Evolutionary conservation across 1,140 invertebrate species (phyloP).

Genomic region (Gyrodactylus salaris): DNA sequence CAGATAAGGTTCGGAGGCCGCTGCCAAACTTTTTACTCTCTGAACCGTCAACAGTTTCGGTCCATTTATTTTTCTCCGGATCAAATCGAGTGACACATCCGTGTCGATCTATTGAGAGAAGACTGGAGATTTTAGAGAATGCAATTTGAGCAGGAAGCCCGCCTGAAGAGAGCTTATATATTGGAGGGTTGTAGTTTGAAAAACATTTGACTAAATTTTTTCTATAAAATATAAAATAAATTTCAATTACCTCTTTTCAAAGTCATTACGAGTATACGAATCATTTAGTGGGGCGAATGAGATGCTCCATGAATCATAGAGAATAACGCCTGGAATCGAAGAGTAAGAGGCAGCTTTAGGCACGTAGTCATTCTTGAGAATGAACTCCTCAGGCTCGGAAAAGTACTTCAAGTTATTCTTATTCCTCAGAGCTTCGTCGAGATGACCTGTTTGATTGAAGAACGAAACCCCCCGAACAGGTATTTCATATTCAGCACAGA

Average conservation of each 20-base stretch:
- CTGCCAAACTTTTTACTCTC: neutral
- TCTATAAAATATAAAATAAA: neutral
- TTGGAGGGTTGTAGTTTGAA: neutral
- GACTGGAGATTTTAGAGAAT: neutral
- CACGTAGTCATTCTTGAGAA: neutral
- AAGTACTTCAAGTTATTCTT: neutral
- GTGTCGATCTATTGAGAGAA: neutral
- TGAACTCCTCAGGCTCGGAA: neutral
- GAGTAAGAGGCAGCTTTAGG: neutral
- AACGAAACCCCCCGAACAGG: neutral
- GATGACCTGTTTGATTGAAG: neutral
- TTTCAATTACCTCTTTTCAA: neutral
- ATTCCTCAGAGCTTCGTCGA: neutral
- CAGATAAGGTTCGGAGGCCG: neutral
- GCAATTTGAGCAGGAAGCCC: neutral
- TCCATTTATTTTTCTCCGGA: neutral
- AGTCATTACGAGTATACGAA: too few species aligned
- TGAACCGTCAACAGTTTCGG: neutral
- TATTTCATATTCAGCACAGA: neutral
- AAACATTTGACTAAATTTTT: neutral
- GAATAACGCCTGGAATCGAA: neutral
- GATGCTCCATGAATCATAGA: neutral
- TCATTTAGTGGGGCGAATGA: neutral
- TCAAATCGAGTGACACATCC: neutral
- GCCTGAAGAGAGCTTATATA: neutral